Conservation (phyloP, 2,113 vertebrate species). For the Chlamydotis undulata region DNA sequence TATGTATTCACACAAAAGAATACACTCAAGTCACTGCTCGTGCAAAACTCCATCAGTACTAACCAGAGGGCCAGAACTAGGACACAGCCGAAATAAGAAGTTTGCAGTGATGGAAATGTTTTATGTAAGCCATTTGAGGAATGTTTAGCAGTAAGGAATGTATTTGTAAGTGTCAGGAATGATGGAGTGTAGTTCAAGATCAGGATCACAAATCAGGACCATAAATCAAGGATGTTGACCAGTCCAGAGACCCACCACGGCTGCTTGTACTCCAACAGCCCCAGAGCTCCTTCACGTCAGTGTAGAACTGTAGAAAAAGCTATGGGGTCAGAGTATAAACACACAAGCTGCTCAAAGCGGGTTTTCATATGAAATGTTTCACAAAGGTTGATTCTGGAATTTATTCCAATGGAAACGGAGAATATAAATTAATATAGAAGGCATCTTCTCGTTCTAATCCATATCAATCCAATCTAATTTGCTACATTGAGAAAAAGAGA, state of each 20-base stretch:
- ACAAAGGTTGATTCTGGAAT: background rate
- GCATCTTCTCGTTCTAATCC: background rate
- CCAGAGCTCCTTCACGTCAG: background rate
- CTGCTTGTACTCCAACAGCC: background rate
- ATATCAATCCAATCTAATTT: background rate
- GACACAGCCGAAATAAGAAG: background rate
- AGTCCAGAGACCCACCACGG: rapidly evolving
- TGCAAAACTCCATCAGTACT: background rate
- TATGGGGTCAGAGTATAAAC: background rate
- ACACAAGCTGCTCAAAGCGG: background rate
- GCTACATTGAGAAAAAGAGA: background rate
- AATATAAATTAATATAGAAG: background rate
- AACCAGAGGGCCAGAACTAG: background rate
- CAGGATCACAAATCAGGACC: background rate
- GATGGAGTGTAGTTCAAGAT: background rate
- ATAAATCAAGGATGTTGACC: background rate
- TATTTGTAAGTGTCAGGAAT: background rate
- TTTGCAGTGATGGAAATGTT: background rate
- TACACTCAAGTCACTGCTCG: background rate
- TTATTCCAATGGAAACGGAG: background rate
- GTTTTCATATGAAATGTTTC: background rate
- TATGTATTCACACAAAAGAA: background rate
- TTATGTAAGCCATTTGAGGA: background rate
- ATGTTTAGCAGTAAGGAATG: background rate
- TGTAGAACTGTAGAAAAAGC: background rate